Evolutionary conservation across 2,888 invertebrate genomes (phyloP).

Genomic region (Octonoba sinensis): DNA sequence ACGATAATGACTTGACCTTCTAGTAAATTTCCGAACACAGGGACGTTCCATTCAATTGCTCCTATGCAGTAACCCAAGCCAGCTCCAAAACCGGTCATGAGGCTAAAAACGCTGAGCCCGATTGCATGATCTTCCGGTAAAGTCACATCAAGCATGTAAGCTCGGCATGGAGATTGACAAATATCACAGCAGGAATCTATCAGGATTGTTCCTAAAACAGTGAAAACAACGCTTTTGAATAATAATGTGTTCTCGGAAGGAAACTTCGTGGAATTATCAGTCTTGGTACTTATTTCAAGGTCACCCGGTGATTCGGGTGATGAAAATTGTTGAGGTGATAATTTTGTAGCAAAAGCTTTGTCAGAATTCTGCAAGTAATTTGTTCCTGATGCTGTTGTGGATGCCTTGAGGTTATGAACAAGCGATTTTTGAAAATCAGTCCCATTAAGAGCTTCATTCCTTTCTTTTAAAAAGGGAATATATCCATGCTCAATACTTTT

Average conservation of each 20-base stretch:
- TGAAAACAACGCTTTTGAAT: slow-evolving; percentile 89
- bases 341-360: too few relatives aligned
- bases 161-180: slow-evolving; percentile 93
- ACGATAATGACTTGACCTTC: slow-evolving; percentile 93
- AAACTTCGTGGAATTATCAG: background rate
- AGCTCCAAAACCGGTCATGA: slow-evolving; percentile 96
- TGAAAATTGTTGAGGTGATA: too few relatives aligned
- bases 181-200: slow-evolving; percentile 96
- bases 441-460: too few relatives aligned
- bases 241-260: slow-evolving; percentile 71
- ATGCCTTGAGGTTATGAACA: too few relatives aligned
- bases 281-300: slow-evolving; percentile 70
- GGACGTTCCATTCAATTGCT: slow-evolving; percentile 93
- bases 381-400: too few relatives aligned
- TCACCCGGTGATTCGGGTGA: slow-evolving; percentile 2
- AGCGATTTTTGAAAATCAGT: too few relatives aligned
- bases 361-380: too few relatives aligned
- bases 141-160: slow-evolving; percentile 92
- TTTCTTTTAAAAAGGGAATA: too few relatives aligned
- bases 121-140: slow-evolving; percentile 92
- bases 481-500: too few relatives aligned
- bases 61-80: slow-evolving; percentile 93
- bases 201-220: slow-evolving; percentile 92
- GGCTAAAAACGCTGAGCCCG: slow-evolving; percentile 93
- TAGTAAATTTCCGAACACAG: slow-evolving; percentile 81